These are phyloP conservation scores for Propithecus perrieri DNA, from an alignment of 2,797 vertebrate species.

Conservation along the genomic window DNA sequence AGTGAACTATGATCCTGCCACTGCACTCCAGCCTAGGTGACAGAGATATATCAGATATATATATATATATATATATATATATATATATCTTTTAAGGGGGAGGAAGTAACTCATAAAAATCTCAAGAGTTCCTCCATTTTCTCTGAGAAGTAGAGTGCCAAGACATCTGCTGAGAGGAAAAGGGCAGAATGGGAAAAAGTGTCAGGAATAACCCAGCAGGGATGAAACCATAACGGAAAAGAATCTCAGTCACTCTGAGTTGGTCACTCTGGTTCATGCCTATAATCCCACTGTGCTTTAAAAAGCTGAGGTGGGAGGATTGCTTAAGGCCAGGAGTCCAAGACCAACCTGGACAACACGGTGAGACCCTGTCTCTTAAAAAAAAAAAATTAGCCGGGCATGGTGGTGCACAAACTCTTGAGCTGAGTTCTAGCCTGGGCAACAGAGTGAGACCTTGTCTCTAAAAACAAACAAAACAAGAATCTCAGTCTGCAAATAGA, in stretches of 20 bases:
- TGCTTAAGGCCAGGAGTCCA: neutral
- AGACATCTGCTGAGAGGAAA: neutral
- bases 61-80: accelerated
- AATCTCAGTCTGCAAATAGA: neutral
- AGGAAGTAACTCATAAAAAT: neutral
- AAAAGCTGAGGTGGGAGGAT: neutral
- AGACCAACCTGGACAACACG: neutral
- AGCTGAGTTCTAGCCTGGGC: neutral
- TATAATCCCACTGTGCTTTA: neutral
- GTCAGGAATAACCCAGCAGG: neutral
- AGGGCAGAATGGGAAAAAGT: neutral
- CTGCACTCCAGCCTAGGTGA: neutral
- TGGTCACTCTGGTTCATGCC: neutral
- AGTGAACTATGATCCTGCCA: neutral
- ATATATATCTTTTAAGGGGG: neutral
- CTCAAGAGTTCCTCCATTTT: neutral
- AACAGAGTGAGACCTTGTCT: neutral
- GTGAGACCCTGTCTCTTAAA: neutral
- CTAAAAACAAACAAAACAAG: neutral
- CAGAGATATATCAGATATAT: no score
- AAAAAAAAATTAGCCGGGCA: neutral
- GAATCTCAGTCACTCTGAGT: neutral
- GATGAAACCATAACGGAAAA: neutral
- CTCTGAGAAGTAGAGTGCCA: neutral
- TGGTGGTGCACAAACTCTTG: neutral